These are phyloP conservation scores for Lophotis ruficrista DNA, from an alignment of 2,113 vertebrate genomes.

Conservation along the genomic window DNA sequence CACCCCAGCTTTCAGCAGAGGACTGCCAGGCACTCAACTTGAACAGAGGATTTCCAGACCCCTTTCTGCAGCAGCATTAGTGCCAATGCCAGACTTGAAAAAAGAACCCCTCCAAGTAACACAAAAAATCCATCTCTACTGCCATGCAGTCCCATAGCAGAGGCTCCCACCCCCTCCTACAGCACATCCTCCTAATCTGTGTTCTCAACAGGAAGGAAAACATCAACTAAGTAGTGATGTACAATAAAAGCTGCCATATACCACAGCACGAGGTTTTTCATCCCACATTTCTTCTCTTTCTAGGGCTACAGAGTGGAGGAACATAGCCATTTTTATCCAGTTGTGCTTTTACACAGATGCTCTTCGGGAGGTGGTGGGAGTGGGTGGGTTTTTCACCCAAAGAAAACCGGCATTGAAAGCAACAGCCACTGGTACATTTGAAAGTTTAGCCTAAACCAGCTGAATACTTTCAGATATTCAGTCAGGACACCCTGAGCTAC, in stretches of 20 bases:
- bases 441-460: neutral
- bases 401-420: neutral
- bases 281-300: neutral
- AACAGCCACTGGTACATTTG: neutral
- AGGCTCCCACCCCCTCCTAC: neutral
- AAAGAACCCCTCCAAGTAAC: neutral
- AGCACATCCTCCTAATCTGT: neutral
- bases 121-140: neutral
- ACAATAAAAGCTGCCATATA: neutral
- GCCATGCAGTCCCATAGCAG: neutral
- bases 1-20: neutral
- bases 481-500: slow-evolving; percentile 24
- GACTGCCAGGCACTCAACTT: neutral
- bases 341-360: neutral
- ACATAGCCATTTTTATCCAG: neutral
- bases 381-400: neutral
- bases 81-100: neutral
- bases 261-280: neutral
- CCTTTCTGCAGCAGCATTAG: neutral
- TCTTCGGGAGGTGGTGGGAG: accelerated
- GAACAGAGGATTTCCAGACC: neutral
- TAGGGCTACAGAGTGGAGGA: neutral
- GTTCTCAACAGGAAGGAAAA: neutral
- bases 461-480: neutral
- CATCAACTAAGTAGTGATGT: neutral